These are phyloP conservation scores for Lasioglossum morio DNA, from an alignment of 2,888 invertebrate species.

Conservation along the genomic window DNA sequence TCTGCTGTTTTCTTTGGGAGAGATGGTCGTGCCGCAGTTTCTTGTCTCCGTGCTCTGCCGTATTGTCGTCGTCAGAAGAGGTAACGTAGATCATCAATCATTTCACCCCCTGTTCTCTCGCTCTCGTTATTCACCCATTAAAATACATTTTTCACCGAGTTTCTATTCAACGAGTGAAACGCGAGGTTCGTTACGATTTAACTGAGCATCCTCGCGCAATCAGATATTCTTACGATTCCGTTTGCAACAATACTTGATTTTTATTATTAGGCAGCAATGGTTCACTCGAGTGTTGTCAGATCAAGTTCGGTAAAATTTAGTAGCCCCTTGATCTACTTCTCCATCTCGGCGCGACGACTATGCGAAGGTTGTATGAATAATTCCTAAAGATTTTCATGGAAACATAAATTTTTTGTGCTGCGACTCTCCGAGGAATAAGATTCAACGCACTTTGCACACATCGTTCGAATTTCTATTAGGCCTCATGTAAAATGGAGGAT, in stretches of 20 bases:
- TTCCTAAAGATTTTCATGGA: background rate
- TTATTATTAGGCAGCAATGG: too few species aligned
- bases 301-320: background rate
- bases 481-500: background rate
- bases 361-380: background rate
- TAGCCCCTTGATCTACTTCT: background rate
- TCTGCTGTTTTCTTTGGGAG: background rate
- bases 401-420: background rate
- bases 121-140: background rate
- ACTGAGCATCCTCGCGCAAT: background rate
- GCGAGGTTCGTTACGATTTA: background rate
- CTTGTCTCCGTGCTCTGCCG: constrained; percentile 79
- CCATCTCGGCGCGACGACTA: background rate
- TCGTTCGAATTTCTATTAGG: background rate
- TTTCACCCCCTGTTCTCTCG: background rate
- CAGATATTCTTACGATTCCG: background rate
- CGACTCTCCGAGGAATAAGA: background rate
- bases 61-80: constrained; percentile 76
- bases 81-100: constrained; percentile 56
- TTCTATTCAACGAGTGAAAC: background rate
- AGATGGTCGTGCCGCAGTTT: constrained; percentile 75
- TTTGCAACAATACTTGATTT: too few species aligned
- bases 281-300: too few species aligned
- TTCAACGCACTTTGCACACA: background rate
- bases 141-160: background rate